Percentiles rank a stretch among this genome's conserved stretches.
phyloP scores from a whole-genome alignment of 2,888 invertebrate genomes.

The Archaeoteleia sp. region DNA sequence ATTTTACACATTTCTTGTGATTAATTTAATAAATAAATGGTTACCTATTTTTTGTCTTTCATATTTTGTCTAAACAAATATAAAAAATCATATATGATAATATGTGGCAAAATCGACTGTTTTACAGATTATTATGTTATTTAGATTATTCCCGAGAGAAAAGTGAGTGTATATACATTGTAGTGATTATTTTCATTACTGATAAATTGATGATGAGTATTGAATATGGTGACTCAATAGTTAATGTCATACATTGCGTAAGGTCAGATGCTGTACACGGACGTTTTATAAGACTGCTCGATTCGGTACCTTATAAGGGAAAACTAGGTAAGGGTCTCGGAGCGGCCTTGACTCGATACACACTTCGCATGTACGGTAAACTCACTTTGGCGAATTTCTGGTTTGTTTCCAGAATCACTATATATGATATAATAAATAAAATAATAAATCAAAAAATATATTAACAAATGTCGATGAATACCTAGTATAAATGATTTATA shows the following conservation, averaged over 20 bases:
- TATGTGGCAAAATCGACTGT: too few relatives aligned
- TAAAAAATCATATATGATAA: too few relatives aligned
- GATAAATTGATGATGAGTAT: conserved; percentile 24
- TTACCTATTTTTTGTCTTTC: too few relatives aligned
- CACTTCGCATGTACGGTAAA: conserved; percentile 53
- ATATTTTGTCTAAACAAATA: too few relatives aligned
- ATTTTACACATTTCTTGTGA: too few relatives aligned
- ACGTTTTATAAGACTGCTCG: conserved; percentile 47
- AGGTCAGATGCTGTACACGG: conserved; percentile 53
- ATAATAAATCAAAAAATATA: too few relatives aligned
- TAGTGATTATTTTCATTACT: conserved; percentile 7
- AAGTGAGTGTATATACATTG: not conserved
- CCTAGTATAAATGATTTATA: too few relatives aligned
- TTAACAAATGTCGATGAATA: too few relatives aligned
- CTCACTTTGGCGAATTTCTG: conserved; percentile 25
- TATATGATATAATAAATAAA: too few relatives aligned
- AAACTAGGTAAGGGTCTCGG: conserved; percentile 69
- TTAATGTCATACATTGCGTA: conserved; percentile 55
- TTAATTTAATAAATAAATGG: too few relatives aligned
- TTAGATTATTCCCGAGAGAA: not conserved
- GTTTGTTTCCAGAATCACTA: too few relatives aligned
- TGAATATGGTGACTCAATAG: conserved; percentile 42
- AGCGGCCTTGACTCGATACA: conserved; percentile 64
- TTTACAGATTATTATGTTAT: not conserved
- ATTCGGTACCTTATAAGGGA: conserved; percentile 68